A percentile compares a stretch with the other conserved stretches of the same genome.
Evolutionary conservation across 2,888 invertebrate genomes (phyloP).

Genomic region (Cheilosia soror): DNA sequence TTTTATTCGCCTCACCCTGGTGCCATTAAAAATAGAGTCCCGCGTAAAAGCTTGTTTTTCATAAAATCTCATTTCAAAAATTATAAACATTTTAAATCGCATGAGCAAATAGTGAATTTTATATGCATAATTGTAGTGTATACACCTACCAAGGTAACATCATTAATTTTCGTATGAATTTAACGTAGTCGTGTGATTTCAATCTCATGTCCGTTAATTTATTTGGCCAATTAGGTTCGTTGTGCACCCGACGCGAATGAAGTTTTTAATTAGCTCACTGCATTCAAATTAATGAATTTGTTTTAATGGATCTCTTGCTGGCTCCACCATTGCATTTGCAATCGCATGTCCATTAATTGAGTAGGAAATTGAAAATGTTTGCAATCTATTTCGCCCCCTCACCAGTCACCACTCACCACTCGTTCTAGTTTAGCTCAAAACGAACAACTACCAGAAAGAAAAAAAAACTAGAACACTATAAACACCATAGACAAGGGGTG

Average conservation of each 20-base stretch:
- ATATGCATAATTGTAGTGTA: too few species aligned
- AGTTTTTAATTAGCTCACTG: slow-evolving; percentile 59
- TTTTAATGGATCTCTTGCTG: slow-evolving; percentile 18
- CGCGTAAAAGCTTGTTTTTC: too few species aligned
- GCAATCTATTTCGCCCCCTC: slow-evolving; percentile 46
- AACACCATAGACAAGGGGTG: too few species aligned
- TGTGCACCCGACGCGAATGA: slow-evolving; percentile 27
- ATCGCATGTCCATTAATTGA: slow-evolving; percentile 35
- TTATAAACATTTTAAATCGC: too few species aligned
- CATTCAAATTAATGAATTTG: slow-evolving; percentile 45
- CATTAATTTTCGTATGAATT: neutral
- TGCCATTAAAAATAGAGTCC: too few species aligned
- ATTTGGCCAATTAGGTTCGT: slow-evolving; percentile 57
- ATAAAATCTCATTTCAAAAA: too few species aligned
- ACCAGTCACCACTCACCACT: too few species aligned
- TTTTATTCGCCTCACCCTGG: too few species aligned
- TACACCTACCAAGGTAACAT: neutral
- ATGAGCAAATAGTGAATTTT: too few species aligned
- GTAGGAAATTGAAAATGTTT: slow-evolving; percentile 68
- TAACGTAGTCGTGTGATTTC: slow-evolving; percentile 16
- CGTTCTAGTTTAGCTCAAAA: slow-evolving; percentile 52
- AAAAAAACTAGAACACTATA: slow-evolving; percentile 29
- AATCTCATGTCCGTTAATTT: slow-evolving; percentile 60
- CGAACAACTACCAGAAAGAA: slow-evolving; percentile 16
- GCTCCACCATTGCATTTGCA: neutral